Conservation (phyloP, 2,113 vertebrate genomes). For the Dicerorhinus sumatrensis region DNA sequence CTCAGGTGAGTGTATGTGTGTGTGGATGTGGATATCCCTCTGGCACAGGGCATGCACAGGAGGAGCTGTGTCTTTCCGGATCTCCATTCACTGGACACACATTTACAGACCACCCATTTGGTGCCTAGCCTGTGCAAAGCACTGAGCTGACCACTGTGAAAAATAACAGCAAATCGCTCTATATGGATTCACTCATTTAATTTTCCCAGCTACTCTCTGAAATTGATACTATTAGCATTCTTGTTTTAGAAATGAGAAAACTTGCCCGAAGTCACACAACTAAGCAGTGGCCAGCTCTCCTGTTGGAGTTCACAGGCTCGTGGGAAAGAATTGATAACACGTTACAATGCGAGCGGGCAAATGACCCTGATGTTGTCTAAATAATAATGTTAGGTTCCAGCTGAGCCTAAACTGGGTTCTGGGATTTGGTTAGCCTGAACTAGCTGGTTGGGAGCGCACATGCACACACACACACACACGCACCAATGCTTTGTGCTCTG, state of each 20-base stretch:
- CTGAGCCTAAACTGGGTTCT: background rate
- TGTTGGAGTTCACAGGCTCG: background rate
- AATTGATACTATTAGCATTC: background rate
- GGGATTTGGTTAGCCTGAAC: background rate
- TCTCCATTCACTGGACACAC: background rate
- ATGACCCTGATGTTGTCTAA: background rate
- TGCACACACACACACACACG: background rate
- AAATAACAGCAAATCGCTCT: background rate
- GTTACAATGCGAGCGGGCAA: background rate
- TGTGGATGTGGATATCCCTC: background rate
- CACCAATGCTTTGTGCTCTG: background rate
- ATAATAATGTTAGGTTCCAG: background rate
- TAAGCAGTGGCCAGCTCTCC: background rate
- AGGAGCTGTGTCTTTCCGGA: background rate
- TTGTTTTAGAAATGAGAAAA: conserved; percentile 21
- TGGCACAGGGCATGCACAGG: background rate
- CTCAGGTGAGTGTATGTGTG: too few species aligned
- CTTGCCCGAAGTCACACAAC: background rate
- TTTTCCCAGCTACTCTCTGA: background rate
- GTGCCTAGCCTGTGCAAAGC: background rate
- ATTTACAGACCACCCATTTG: background rate
- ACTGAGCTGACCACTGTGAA: background rate
- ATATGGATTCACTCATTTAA: background rate
- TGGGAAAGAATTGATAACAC: background rate
- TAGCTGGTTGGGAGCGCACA: background rate